A percentile compares a stretch with the other conserved stretches of the same genome.
Evolutionary conservation across 2,797 vertebrate genomes (phyloP).

Genomic region (Myripristis jacobus): DNA sequence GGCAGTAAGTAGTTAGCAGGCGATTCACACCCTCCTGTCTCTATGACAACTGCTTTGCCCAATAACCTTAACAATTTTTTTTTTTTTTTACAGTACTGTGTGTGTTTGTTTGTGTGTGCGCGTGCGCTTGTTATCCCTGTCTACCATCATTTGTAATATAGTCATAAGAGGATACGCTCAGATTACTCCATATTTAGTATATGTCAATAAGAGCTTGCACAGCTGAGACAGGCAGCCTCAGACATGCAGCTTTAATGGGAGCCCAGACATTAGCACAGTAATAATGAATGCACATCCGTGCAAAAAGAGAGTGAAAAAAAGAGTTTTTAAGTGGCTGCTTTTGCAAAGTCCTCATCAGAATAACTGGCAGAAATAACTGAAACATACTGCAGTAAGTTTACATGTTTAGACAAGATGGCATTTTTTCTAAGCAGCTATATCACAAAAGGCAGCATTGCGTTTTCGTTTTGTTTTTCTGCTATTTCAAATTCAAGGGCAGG

Average conservation of each 20-base stretch:
- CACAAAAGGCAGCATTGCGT: background rate
- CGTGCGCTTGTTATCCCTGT: constrained; percentile 14
- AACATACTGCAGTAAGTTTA: background rate
- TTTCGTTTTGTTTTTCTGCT: background rate
- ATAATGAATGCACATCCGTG: background rate
- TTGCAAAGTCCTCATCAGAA: background rate
- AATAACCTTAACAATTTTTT: constrained; percentile 44
- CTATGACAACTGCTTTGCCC: constrained; percentile 46
- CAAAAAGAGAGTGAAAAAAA: background rate
- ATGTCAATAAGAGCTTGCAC: constrained; percentile 25
- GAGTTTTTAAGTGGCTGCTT: background rate
- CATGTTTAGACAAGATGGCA: background rate
- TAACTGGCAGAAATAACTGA: background rate
- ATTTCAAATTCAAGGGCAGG: constrained; percentile 13
- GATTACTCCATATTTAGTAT: constrained; percentile 36
- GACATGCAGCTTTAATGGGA: constrained; percentile 8
- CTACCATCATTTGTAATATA: constrained; percentile 48
- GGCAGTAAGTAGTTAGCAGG: constrained; percentile 40
- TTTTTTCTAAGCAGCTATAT: background rate
- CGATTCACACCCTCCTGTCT: constrained; percentile 39
- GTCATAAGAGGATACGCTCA: constrained; percentile 42
- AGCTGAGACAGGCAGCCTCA: constrained; percentile 16
- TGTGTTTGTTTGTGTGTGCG: background rate
- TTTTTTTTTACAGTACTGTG: background rate
- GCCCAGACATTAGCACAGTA: background rate